These are phyloP conservation scores for Xestobium rufovillosum DNA, from an alignment of 2,888 invertebrate genomes.

Conservation along the genomic window DNA sequence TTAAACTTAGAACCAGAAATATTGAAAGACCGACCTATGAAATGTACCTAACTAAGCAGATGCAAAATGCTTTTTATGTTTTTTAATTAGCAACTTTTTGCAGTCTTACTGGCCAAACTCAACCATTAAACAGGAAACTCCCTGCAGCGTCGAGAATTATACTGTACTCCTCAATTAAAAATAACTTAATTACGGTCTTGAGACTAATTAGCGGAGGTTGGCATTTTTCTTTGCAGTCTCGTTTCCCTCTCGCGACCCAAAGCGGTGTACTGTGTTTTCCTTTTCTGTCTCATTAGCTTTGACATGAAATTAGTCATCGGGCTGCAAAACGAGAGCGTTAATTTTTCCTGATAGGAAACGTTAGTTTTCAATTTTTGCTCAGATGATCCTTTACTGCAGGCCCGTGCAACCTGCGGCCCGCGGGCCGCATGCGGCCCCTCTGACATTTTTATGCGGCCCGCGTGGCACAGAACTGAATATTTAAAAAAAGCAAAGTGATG, in stretches of 20 bases:
- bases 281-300: slow-evolving; percentile 38
- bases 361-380: too few species aligned
- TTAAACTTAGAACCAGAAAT: too few species aligned
- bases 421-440: too few species aligned
- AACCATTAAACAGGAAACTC: slow-evolving; percentile 30
- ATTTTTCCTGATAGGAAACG: too few species aligned
- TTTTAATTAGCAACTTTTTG: slow-evolving; percentile 1
- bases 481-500: too few species aligned
- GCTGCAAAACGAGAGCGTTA: slow-evolving; percentile 18
- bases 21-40: too few species aligned
- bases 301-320: slow-evolving; percentile 48
- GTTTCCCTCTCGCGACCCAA: slow-evolving; percentile 21
- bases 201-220: slow-evolving; percentile 53
- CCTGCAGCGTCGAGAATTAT: slow-evolving; percentile 30
- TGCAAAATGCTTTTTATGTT: too few species aligned
- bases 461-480: too few species aligned
- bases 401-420: too few species aligned
- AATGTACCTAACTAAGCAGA: too few species aligned
- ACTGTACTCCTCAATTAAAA: slow-evolving; percentile 52
- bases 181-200: slow-evolving; percentile 61
- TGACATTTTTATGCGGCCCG: too few species aligned
- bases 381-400: too few species aligned
- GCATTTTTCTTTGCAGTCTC: slow-evolving; percentile 34
- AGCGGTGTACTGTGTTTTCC: slow-evolving; percentile 17
- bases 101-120: slow-evolving; percentile 19